A percentile compares a stretch with the other conserved stretches of the same genome.
phyloP scores from a whole-genome alignment of 2,888 invertebrate genomes.

The Tinea pellionella region DNA sequence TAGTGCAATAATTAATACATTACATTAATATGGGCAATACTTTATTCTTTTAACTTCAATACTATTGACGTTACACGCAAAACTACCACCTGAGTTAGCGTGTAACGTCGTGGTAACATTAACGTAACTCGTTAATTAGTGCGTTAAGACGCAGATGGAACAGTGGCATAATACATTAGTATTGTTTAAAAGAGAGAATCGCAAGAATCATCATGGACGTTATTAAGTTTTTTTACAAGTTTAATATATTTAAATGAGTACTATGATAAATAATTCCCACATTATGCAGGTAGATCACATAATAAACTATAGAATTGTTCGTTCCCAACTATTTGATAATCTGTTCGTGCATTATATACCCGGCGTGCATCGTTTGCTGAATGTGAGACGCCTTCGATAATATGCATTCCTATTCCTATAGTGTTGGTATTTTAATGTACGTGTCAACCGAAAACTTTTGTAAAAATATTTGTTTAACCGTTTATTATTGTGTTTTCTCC shows the following conservation, averaged over 20 bases:
- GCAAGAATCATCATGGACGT: too few species aligned
- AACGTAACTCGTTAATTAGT: too few species aligned
- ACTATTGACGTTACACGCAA: too few species aligned
- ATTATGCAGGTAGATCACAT: conserved; percentile 10
- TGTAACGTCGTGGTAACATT: too few species aligned
- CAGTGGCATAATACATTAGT: background rate
- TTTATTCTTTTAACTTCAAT: too few species aligned
- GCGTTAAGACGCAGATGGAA: too few species aligned
- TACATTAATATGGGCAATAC: too few species aligned
- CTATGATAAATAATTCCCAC: conserved; percentile 1
- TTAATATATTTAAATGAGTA: too few species aligned
- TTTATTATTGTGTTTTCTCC: background rate
- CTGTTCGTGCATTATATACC: conserved; percentile 37
- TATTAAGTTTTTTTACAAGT: too few species aligned
- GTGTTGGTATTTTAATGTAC: conserved; percentile 41
- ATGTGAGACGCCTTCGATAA: conserved; percentile 29
- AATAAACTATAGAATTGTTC: background rate
- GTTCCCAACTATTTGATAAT: conserved; percentile 33
- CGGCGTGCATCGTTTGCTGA: conserved; percentile 23
- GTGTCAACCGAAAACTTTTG: conserved; percentile 13
- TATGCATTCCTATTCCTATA: conserved; percentile 15
- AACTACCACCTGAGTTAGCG: too few species aligned
- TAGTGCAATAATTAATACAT: too few species aligned
- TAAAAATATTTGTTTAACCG: conserved; percentile 3
- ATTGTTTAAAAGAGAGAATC: background rate